These are phyloP conservation scores for Tokudaia muenninki DNA, from an alignment of 2,797 vertebrate genomes.

Conservation along the genomic window DNA sequence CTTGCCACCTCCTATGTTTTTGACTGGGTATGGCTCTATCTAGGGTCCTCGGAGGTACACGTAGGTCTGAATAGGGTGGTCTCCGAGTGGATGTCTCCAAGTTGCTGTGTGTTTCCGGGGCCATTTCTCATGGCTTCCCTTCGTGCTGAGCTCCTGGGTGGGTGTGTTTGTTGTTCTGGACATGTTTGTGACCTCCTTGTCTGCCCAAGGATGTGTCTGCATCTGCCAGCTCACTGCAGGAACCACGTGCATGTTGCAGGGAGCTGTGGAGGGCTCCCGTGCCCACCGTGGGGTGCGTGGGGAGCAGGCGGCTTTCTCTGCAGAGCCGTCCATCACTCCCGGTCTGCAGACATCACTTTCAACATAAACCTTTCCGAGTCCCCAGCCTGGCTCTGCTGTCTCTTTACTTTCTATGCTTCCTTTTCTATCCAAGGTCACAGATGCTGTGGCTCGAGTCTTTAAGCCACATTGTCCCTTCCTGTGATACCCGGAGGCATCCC, in stretches of 20 bases:
- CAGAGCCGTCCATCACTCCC: slow-evolving; percentile 37
- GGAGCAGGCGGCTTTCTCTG: neutral
- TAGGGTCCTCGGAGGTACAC: neutral
- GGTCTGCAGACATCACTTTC: slow-evolving; percentile 69
- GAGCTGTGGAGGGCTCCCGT: neutral
- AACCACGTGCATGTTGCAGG: neutral
- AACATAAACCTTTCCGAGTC: slow-evolving; percentile 68
- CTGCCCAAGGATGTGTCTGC: neutral
- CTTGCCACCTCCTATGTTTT: neutral
- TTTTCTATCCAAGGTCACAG: slow-evolving; percentile 1
- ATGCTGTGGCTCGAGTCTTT: neutral
- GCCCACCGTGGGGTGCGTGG: neutral
- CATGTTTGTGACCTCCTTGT: neutral
- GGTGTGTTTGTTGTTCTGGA: slow-evolving; percentile 11
- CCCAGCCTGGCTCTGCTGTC: slow-evolving; percentile 62
- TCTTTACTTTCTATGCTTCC: neutral
- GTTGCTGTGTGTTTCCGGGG: neutral
- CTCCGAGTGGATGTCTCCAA: neutral
- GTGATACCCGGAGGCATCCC: neutral
- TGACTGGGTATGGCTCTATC: neutral
- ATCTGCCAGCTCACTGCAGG: neutral
- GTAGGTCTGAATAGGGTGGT: neutral
- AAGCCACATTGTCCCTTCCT: neutral
- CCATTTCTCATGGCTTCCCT: neutral
- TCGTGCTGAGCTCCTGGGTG: neutral